Conservation (phyloP, 2,888 invertebrate genomes). For the Cephus rjabovi region DNA sequence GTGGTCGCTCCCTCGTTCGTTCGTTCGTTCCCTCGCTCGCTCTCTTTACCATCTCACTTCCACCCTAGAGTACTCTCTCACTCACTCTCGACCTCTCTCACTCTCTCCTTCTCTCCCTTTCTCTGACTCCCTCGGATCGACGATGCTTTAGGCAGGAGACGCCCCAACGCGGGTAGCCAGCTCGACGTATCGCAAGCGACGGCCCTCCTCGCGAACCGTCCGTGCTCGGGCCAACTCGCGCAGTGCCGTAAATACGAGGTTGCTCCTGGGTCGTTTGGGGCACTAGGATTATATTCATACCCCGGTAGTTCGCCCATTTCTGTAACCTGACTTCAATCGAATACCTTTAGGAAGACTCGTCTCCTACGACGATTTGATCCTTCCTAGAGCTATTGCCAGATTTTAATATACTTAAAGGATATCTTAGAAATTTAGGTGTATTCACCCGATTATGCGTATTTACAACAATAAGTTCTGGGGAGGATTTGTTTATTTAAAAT, state of each 20-base stretch:
- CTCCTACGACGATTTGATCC: neutral
- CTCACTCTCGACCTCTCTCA: conserved; percentile 6
- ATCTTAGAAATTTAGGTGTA: neutral
- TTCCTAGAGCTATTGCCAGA: neutral
- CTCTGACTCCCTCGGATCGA: conserved; percentile 28
- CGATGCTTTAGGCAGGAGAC: conserved; percentile 57
- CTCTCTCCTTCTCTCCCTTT: conserved; percentile 8
- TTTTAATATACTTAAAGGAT: neutral
- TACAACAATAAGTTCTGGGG: neutral
- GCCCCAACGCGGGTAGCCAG: conserved; percentile 61
- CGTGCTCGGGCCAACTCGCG: conserved; percentile 56
- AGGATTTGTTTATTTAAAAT: neutral
- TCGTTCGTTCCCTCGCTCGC: conserved; percentile 11
- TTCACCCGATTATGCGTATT: neutral
- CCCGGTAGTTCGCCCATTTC: neutral
- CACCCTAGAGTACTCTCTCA: neutral
- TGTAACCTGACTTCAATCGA: neutral
- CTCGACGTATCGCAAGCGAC: conserved; percentile 61
- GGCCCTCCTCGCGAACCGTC: conserved; percentile 54
- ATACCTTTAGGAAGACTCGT: neutral
- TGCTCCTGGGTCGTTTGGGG: conserved; percentile 14
- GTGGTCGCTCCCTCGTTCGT: conserved; percentile 7
- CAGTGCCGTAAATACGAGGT: conserved; percentile 52
- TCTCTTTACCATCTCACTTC: conserved; percentile 6
- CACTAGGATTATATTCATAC: neutral